Evolutionary conservation across 2,888 invertebrate species (phyloP).

Genomic region (Pyrrhia umbra): DNA sequence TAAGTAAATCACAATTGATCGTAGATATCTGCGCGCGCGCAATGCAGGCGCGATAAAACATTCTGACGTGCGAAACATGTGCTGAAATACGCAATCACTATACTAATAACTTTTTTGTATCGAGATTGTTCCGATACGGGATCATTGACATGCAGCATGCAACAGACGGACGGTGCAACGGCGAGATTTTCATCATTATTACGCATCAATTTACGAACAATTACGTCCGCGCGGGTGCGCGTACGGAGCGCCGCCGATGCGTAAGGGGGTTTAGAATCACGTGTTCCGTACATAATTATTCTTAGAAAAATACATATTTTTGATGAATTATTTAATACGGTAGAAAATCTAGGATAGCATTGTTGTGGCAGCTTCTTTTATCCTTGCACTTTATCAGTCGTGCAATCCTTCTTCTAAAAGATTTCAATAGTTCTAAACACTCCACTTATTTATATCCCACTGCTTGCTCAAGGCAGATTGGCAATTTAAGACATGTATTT

Average conservation of each 20-base stretch:
- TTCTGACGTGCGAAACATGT: constrained; percentile 22
- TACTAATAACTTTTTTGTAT: constrained; percentile 40
- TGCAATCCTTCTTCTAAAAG: too few species aligned
- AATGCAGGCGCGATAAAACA: constrained; percentile 32
- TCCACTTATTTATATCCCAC: too few species aligned
- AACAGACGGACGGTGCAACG: constrained; percentile 28
- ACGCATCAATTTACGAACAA: constrained; percentile 58
- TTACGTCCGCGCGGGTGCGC: constrained; percentile 43
- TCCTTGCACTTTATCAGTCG: too few species aligned
- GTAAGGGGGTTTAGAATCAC: constrained; percentile 24
- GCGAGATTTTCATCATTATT: constrained; percentile 59
- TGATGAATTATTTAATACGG: not conserved
- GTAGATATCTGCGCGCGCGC: constrained; percentile 39
- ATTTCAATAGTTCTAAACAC: too few species aligned
- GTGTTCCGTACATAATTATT: constrained; percentile 34
- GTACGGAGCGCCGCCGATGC: not conserved
- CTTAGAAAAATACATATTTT: not conserved
- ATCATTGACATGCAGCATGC: constrained; percentile 58
- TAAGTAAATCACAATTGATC: constrained; percentile 37
- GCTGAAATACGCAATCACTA: constrained; percentile 48
- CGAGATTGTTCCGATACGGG: constrained; percentile 46
- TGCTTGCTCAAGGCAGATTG: too few species aligned
- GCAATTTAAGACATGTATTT: too few species aligned
- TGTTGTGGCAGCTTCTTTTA: too few species aligned
- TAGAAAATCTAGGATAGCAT: not conserved